phyloP scores from a whole-genome alignment of 2,888 invertebrate species.

The Anticlea derivata region DNA sequence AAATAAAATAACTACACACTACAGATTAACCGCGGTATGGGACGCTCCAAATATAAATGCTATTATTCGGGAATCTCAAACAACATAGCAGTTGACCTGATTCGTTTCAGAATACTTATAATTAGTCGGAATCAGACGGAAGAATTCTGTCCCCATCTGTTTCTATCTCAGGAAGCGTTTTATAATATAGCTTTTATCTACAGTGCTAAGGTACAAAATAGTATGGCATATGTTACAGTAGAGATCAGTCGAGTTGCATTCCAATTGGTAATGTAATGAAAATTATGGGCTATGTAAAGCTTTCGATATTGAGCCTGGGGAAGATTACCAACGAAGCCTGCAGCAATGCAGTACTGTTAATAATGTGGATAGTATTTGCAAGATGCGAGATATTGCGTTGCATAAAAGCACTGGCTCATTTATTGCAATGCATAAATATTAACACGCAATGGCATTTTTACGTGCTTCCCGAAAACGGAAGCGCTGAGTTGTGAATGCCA shows the following conservation, averaged over 20 bases:
- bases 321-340: conserved; percentile 4
- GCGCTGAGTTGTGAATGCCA: too few species aligned
- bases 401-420: too few species aligned
- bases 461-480: too few species aligned
- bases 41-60: conserved; percentile 15
- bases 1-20: not conserved
- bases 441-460: too few species aligned
- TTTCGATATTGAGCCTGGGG: conserved; percentile 11
- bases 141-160: conserved; percentile 21
- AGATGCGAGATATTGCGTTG: not conserved
- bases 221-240: not conserved
- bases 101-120: conserved; percentile 30
- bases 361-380: not conserved
- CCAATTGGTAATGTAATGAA: conserved; percentile 7
- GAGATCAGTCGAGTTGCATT: conserved; percentile 7
- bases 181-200: not conserved
- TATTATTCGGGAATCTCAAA: conserved; percentile 24
- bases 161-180: not conserved
- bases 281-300: conserved; percentile 12
- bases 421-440: too few species aligned
- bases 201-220: not conserved
- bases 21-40: conserved; percentile 10
- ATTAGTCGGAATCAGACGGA: conserved; percentile 32
- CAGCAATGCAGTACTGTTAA: conserved; percentile 3
- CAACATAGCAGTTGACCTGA: conserved; percentile 30